phyloP scores from a whole-genome alignment of 1,140 invertebrate genomes.

The Latrodectus geometricus region DNA sequence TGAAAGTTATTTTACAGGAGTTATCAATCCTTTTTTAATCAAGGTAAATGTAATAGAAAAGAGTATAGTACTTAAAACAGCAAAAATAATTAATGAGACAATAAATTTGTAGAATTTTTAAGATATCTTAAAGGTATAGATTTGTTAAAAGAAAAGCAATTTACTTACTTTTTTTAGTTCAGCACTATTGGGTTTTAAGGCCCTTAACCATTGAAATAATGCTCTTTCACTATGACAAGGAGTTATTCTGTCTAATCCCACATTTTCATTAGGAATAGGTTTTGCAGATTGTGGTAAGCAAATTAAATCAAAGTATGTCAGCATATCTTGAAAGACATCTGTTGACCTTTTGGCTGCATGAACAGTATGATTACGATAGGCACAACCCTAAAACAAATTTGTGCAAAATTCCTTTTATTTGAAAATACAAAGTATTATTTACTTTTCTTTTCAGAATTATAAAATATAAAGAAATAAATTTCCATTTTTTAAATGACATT shows the following conservation, averaged over 20 bases:
- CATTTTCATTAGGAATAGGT: conserved; percentile 42
- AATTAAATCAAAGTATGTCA: conserved; percentile 56
- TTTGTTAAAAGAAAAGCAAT: too few species aligned
- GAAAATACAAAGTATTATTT: too few species aligned
- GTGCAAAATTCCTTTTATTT: background rate
- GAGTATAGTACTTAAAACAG: too few species aligned
- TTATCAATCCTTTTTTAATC: too few species aligned
- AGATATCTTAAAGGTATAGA: too few species aligned
- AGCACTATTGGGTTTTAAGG: conserved; percentile 42
- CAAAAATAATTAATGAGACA: too few species aligned
- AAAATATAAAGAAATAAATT: background rate
- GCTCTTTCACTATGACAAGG: conserved; percentile 57
- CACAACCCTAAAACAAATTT: conserved; percentile 47
- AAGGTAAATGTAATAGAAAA: too few species aligned
- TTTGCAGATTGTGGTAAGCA: conserved; percentile 42
- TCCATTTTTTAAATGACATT: background rate
- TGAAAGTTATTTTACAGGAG: too few species aligned
- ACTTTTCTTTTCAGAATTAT: background rate
- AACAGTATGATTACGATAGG: conserved; percentile 59
- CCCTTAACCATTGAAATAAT: conserved; percentile 45
- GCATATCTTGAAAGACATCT: conserved; percentile 57
- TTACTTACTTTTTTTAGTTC: conserved; percentile 48
- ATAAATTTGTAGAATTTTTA: too few species aligned
- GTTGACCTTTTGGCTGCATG: conserved; percentile 33
- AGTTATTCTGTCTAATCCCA: conserved; percentile 48